Percentiles rank a stretch among this genome's conserved stretches.
Evolutionary conservation across 37 sponge, comb jelly and placozoan genomes (phyloP).

Genomic region (Eunapius fragilis): DNA sequence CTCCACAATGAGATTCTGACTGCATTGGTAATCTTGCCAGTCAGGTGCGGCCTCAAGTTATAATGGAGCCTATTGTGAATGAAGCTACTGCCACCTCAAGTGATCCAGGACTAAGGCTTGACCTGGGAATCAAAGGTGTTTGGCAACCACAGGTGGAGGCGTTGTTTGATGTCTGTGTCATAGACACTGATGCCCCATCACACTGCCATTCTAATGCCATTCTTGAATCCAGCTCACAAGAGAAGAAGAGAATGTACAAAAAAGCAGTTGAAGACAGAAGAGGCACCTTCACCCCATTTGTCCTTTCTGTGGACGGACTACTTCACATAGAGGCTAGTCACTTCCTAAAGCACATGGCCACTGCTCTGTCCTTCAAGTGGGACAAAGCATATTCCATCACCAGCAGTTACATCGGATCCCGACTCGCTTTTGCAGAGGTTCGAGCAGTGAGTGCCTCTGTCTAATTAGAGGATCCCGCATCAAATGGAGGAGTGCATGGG

Average conservation of each 20-base stretch:
- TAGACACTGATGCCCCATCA: constrained; percentile 47
- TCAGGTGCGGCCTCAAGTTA: constrained; percentile 18
- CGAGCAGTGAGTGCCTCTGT: constrained; percentile 19
- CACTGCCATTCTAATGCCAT: constrained; percentile 2
- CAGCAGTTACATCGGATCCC: neutral
- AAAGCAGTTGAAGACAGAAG: constrained; percentile 10
- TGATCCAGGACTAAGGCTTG: constrained; percentile 24
- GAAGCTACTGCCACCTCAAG: constrained; percentile 16
- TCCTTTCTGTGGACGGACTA: constrained; percentile 45
- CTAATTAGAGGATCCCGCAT: constrained; percentile 17
- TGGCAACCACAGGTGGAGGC: constrained; percentile 47
- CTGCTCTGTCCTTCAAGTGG: constrained; percentile 17
- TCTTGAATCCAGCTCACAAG: constrained; percentile 12
- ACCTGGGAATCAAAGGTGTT: constrained; percentile 46
- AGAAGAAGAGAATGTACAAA: constrained; percentile 8
- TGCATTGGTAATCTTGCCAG: constrained; percentile 45
- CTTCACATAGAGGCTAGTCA: constrained; percentile 23
- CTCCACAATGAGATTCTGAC: constrained; percentile 38
- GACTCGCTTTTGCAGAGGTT: constrained; percentile 22
- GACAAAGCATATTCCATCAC: constrained; percentile 16
- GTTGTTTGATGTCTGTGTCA: constrained; percentile 60
- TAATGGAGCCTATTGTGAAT: constrained; percentile 35
- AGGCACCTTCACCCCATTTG: constrained; percentile 41
- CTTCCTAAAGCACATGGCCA: neutral
- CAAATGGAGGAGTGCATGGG: neutral